Evolutionary conservation across 2,888 invertebrate species (phyloP), one percentile per base, ranked within the genome.

Genomic region (Leptarthrus brevirostris): DNA sequence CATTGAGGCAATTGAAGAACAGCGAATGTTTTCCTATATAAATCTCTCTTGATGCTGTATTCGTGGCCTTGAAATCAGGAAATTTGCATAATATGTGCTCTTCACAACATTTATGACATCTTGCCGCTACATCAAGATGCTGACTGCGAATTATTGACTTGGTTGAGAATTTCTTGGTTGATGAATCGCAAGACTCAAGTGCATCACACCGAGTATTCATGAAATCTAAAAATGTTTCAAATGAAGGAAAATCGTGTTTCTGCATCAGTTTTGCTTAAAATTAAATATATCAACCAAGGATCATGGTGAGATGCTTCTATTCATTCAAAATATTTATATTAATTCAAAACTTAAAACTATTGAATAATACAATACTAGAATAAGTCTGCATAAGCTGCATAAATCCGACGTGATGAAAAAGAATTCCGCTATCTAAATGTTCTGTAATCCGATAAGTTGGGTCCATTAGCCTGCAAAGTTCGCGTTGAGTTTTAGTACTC

Each of bases 1-100:
- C 4, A 14, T 40, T 12, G 10, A 69, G 52, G 12, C 69, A 69
- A 49, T 69, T 69, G n/a, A 69, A 69, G 5, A 47, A 69, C n/a
- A 69, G n/a, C 20, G 40, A 47, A 3, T 26, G 3, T n/a, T 49
- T 69, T 14, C n/a, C 14, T n/a, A 49, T 49, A 14, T 12, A 49
- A n/a, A 16, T 30, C 22, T 49, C 14, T 4, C 40, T n/a, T 3
- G 22, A 24, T 30, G 14, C 4, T 24, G 36, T 22, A 16, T 20
- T 20, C 69, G 49, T 47, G 10, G 47, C 12, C n/a, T 66, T 66
- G 14, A 24, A 66, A n/a, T 47, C 20, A 16, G 44, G 26, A 40
- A 44, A 66, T 24, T 26, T 47, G 30, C 4, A 24, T n/a, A 66
- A 12, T 12, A 2, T 5, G 26, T 66, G 66, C 3, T 12, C 12